These are phyloP conservation scores for Euplexia lucipara DNA, from an alignment of 2,888 invertebrate species.

Conservation along the genomic window DNA sequence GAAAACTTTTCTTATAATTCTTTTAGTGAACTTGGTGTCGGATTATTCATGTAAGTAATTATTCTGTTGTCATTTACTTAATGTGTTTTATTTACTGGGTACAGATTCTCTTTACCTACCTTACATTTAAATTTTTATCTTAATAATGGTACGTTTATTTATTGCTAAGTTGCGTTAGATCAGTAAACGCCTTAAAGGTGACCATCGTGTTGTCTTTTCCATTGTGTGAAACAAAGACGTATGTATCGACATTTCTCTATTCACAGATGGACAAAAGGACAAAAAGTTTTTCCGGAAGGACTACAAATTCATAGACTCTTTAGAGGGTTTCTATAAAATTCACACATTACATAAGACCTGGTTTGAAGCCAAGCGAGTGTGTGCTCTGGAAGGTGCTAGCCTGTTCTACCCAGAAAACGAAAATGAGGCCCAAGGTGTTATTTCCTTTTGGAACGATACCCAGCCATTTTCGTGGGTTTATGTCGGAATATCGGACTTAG, in stretches of 20 bases:
- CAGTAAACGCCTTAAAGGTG: background rate
- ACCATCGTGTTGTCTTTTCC: background rate
- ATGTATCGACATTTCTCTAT: background rate
- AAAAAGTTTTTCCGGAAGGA: conserved; percentile 80
- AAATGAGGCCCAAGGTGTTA: conserved; percentile 68
- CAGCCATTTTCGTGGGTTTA: conserved; percentile 14
- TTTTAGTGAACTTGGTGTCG: conserved; percentile 36
- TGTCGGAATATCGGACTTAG: conserved; percentile 34
- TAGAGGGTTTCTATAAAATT: conserved; percentile 80
- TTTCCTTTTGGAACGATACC: conserved; percentile 29
- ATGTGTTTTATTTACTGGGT: too few species aligned
- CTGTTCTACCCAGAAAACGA: conserved; percentile 78
- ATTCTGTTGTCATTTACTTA: background rate
- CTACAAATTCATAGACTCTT: conserved; percentile 74
- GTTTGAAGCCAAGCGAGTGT: conserved; percentile 75
- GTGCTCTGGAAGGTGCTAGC: conserved; percentile 77
- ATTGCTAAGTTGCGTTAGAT: too few species aligned
- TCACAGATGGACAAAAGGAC: conserved; percentile 74
- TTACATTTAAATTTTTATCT: background rate
- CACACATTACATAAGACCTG: conserved; percentile 77
- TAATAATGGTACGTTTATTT: too few species aligned
- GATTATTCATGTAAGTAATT: conserved; percentile 53
- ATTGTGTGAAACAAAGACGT: background rate
- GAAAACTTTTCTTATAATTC: conserved; percentile 33
- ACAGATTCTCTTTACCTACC: background rate